Evolutionary conservation across 1,140 invertebrate species (phyloP).

Genomic region (Kradibia gibbosae): DNA sequence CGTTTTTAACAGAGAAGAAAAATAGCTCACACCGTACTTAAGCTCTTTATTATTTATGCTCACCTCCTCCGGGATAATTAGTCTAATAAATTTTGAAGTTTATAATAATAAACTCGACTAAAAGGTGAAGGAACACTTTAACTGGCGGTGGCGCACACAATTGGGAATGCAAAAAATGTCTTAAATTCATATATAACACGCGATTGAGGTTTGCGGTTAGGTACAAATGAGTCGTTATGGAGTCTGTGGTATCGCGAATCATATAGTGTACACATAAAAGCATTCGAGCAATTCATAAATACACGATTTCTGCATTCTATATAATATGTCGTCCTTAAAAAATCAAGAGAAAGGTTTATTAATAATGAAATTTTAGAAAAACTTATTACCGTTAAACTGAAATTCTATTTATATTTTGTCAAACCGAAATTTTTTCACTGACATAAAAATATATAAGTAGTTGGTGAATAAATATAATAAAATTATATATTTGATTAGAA

Average conservation of each 20-base stretch:
- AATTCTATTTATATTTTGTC: too few relatives aligned
- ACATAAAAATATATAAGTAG: too few relatives aligned
- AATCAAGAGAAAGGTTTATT: not conserved
- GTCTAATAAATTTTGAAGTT: conserved; percentile 19
- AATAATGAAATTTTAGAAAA: too few relatives aligned
- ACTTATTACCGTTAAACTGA: too few relatives aligned
- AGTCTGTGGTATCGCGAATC: not conserved
- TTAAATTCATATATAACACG: not conserved
- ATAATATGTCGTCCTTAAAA: conserved; percentile 4
- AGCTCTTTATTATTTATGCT: not conserved
- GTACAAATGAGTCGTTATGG: not conserved
- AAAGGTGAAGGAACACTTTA: not conserved
- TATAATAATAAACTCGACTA: not conserved
- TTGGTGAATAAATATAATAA: too few relatives aligned
- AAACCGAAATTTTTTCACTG: too few relatives aligned
- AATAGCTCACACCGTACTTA: too few relatives aligned
- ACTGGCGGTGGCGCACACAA: not conserved
- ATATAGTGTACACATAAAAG: not conserved
- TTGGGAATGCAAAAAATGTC: not conserved
- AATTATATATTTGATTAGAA: too few relatives aligned
- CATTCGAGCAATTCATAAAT: not conserved
- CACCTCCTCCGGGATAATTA: not conserved
- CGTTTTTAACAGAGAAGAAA: too few relatives aligned
- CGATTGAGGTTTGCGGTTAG: not conserved
- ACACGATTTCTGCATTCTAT: not conserved